Evolutionary conservation across 1,140 invertebrate species (phyloP).

Genomic region (Fragariocoptes setiger): DNA sequence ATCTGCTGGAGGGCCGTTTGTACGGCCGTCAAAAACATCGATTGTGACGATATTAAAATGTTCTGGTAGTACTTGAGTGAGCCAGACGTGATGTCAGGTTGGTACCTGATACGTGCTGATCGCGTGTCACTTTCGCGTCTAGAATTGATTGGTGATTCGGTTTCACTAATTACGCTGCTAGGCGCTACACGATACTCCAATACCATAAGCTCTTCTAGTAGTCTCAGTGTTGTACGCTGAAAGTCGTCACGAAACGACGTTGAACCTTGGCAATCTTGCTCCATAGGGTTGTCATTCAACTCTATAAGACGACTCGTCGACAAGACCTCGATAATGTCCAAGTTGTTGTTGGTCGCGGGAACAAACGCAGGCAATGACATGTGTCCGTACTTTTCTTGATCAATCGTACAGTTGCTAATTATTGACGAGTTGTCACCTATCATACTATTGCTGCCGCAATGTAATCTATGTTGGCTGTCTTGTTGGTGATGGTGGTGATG

Average conservation of each 20-base stretch:
- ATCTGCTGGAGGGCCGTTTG: constrained; percentile 32
- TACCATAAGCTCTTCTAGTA: constrained; percentile 10
- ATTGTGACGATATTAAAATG: constrained; percentile 37
- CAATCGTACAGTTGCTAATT: not conserved
- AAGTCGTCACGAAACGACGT: constrained; percentile 10
- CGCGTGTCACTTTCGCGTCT: constrained; percentile 1
- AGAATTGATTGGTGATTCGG: not conserved
- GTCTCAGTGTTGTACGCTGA: constrained; percentile 8
- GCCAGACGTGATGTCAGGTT: constrained; percentile 6
- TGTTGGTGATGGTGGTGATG: not conserved
- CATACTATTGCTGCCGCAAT: constrained; percentile 1
- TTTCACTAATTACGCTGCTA: not conserved
- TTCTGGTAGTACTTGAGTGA: constrained; percentile 9
- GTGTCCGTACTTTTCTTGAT: constrained; percentile 3
- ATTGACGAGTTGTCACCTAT: not conserved
- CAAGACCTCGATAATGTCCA: not conserved
- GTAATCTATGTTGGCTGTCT: not conserved
- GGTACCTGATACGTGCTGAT: constrained; percentile 5
- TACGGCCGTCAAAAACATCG: constrained; percentile 51
- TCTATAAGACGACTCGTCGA: constrained; percentile 49
- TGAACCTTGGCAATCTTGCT: no score
- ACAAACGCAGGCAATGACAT: not conserved
- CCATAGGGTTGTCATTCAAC: constrained; percentile 30
- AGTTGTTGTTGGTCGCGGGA: not conserved
- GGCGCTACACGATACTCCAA: constrained; percentile 6